Base-by-base conservation (phyloP, 2,888 invertebrate species). In the Drosophila atripex region DNA sequence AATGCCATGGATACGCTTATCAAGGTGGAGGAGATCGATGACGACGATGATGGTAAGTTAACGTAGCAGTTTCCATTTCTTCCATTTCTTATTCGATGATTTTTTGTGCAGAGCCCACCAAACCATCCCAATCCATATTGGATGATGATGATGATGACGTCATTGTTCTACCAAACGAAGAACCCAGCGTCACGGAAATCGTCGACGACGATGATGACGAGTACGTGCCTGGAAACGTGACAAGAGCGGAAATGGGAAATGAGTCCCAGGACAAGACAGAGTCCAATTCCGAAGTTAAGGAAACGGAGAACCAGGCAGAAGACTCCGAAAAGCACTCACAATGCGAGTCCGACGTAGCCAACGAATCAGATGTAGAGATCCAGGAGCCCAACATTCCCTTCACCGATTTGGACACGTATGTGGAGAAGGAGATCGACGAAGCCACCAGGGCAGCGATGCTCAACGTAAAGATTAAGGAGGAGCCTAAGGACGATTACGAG, bases 391-490 rank as follows among this genome's bases (percentile, higher is more conserved):
- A 90, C 74, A 92, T 92, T 80, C 91, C 92, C 12, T 91, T 92
- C 53, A 91, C 91, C 51, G 91, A 91, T 75, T 75, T 91, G 52
- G 92, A 92, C 65, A 90, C 89, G 3, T 90, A 91, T 59, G 88
- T 89, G 28, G 92, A 92, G 49, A 90, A 89, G 54, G 88, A 90
- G 52, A 69, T 84, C 14, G 86, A 86, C 55, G 82, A 85, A 23
- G 64, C 75, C 3, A 82, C 87, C 18, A 79, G 78, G 43, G 63
- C 84, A 18, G 85, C 89, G 4, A 91, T 93, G 78, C 85, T 90
- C 14, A 91, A 89, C 51, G 90, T 95, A 21, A 94, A 93, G 91
- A 93, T 95, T 76, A 96, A 96, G 86, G 93, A 94, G 88, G 96
- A 96, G 88, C 95, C 95, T 0, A 83, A 94, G 14, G 95, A 95